Base-by-base conservation (phyloP, 2,797 vertebrate species). In the Silurus lanzhouensis region DNA sequence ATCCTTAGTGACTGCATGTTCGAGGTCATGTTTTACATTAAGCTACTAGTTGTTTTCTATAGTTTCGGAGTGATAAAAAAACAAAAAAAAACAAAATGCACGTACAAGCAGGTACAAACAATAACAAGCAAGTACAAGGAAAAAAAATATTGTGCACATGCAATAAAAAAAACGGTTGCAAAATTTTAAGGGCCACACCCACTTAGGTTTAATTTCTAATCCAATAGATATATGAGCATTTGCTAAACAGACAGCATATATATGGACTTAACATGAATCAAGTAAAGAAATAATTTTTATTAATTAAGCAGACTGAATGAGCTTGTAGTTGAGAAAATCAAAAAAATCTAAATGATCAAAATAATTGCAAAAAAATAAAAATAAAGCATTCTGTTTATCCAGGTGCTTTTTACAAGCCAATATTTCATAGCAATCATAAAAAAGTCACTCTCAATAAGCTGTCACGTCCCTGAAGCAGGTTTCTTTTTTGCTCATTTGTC, bases 401-500 rank as follows among this genome's bases (percentile, higher is more conserved):
- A 48, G 9, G 44, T 63, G 57, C 64, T 61, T 58, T 31, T 31
- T 64, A 83, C 38, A 25, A 52, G 72, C 72, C 72, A 71, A 83
- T 83, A 67, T 83, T 58, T 78, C 74, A 14, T 2, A 55, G 15
- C 72, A 63, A 78, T 86, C 81, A 86, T 55, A 78, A 78, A 83
- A 83, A 83, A 27, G n/a, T 78, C 63, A 55, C 58, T 25, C 27
- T 68, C 20, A 2, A 25, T 52, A 63, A 46, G 48, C 63, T 31
- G 25, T 48, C 78, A 25, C 55, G 63, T 63, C 75, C 80, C 84
- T 55, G 48, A 81, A 71, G 64, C 76, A 20, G 14, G 9, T 48
- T 71, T 60, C 81, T 66, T 58, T 64, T 88, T 83, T 84, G 63
- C 70, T 74, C 57, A 88, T 79, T 71, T 81, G 89, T 80, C 70